These are phyloP conservation scores for Xiphydria camelus DNA, from an alignment of 2,888 invertebrate genomes.

Conservation along the genomic window DNA sequence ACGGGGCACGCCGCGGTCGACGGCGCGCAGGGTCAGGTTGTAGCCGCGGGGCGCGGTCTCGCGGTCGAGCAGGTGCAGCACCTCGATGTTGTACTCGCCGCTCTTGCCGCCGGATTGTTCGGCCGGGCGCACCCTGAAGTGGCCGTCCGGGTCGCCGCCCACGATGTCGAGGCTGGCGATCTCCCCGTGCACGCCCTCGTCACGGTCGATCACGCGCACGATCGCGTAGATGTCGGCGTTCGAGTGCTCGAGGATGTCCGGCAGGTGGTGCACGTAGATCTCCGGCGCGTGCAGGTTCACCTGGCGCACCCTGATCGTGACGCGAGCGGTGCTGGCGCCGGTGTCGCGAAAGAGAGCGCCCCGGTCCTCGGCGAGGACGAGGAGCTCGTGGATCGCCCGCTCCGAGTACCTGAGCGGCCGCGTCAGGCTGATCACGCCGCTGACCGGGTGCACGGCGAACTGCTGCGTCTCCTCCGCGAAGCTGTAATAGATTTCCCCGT, in stretches of 20 bases:
- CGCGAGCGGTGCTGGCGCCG: slow-evolving; percentile 73
- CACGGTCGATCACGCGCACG: slow-evolving; percentile 80
- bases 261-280: slow-evolving; percentile 77
- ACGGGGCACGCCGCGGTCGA: slow-evolving; percentile 81
- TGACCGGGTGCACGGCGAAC: slow-evolving; percentile 92
- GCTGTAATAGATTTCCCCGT: slow-evolving; percentile 97
- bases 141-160: slow-evolving; percentile 87
- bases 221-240: slow-evolving; percentile 88
- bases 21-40: slow-evolving; percentile 83
- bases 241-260: slow-evolving; percentile 79
- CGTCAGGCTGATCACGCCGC: slow-evolving; percentile 84
- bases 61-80: slow-evolving; percentile 76
- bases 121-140: slow-evolving; percentile 76
- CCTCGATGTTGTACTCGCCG: slow-evolving; percentile 80
- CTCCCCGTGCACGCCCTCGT: slow-evolving; percentile 82
- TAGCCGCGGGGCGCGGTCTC: slow-evolving; percentile 80
- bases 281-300: slow-evolving; percentile 88
- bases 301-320: slow-evolving; percentile 73
- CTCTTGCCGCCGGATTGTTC: slow-evolving; percentile 53
- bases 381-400: slow-evolving; percentile 71
- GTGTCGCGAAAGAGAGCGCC: slow-evolving; percentile 67
- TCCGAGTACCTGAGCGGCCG: slow-evolving; percentile 75
- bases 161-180: slow-evolving; percentile 82
- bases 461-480: slow-evolving; percentile 78
- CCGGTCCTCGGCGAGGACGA: slow-evolving; percentile 84